Percentiles rank a stretch among this genome's conserved stretches.
Evolutionary conservation across 2,888 invertebrate species (phyloP).

Genomic region (Amorpha juglandis): DNA sequence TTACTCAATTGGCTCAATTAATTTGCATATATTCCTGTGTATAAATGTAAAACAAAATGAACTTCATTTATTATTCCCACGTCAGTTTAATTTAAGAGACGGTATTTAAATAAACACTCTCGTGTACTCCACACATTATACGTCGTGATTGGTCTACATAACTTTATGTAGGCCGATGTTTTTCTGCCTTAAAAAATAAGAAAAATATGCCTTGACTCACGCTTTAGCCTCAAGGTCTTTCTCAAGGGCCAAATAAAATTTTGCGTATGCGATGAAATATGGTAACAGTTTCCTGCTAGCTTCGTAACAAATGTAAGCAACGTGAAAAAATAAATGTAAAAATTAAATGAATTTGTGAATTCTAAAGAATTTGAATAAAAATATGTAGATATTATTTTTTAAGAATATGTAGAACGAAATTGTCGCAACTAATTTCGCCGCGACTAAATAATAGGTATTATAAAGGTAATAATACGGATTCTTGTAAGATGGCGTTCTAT

Average conservation of each 20-base stretch:
- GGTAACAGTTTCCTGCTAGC: conserved; percentile 10
- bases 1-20: conserved; percentile 20
- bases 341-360: conserved; percentile 16
- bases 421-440: background rate
- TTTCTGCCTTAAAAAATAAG: conserved; percentile 11
- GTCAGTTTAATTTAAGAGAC: background rate
- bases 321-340: background rate
- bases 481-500: conserved; percentile 42
- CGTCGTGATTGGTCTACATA: conserved; percentile 13
- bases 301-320: conserved; percentile 8
- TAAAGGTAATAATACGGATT: conserved; percentile 23
- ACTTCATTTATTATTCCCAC: conserved; percentile 13
- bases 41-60: conserved; percentile 3
- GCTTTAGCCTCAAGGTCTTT: conserved; percentile 18
- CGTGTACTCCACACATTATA: conserved; percentile 11
- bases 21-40: conserved; percentile 5
- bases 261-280: conserved; percentile 11
- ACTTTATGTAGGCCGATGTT: conserved; percentile 5
- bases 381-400: background rate
- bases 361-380: background rate
- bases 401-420: background rate
- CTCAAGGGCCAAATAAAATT: conserved; percentile 18
- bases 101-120: conserved; percentile 8
- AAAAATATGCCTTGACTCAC: conserved; percentile 18
- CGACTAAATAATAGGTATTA: background rate